Evolutionary conservation across 2,113 vertebrate species (phyloP), one percentile per base, ranked within the genome.

Genomic region (Parus major): DNA sequence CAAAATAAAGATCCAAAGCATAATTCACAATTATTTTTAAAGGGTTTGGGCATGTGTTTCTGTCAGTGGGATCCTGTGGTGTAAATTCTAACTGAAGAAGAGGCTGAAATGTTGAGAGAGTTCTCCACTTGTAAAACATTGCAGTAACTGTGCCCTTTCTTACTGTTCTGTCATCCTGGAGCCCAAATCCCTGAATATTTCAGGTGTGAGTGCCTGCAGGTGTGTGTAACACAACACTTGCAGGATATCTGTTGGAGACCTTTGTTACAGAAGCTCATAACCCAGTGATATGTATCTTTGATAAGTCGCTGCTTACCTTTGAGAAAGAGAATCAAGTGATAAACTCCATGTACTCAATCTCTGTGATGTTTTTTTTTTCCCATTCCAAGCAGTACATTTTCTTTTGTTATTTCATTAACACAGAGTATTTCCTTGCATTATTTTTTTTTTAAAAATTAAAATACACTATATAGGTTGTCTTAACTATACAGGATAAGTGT

Each of bases 301-400:
- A 1, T 19, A 44, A 41, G 15, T 76, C 35, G 46, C 28, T 20
- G 31, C 5, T 56, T 41, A 7, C 10, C 4, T 57, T 29, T 24
- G 15, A 73, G 68, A 22, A 64, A 15, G 64, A 41, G 17, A 72
- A 42, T 39, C 33, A 13, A 14, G 23, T 35, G 9, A 19, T 39
- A 16, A 44, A 23, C 22, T 42, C 9, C 13, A 4, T 6, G 3
- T 0, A 1, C 15, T 65, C 46, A 33, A 0, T 46, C 31, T 66
- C 31, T 16, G 39, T 16, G 42, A 12, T 69, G 21, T 2, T 16
- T 76, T 53, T 76, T 53, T 25, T 76, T 31, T 59, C 42, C 12
- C 9, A 1, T 57, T 69, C 23, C 31, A 36, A 65, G n/a, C n/a
- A 49, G n/a, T 33, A 28, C 1, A 16, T 23, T 71, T 69, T 14